Evolutionary conservation across 2,888 invertebrate genomes (phyloP).

Genomic region (Phorcus lineatus): DNA sequence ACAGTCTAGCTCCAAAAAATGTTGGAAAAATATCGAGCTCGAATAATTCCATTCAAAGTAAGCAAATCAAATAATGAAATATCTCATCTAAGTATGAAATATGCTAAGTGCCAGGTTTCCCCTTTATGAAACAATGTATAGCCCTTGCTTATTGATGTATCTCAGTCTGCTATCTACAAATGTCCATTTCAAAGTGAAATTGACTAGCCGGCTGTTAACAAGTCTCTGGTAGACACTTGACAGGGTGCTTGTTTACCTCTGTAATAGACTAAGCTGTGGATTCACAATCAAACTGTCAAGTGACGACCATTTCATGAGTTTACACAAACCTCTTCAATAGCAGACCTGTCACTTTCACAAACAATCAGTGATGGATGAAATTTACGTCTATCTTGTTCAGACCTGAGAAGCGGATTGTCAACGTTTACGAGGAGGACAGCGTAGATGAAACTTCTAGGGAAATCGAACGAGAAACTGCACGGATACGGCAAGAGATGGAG

Average conservation of each 20-base stretch:
- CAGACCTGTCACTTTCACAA: neutral
- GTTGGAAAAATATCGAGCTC: no score
- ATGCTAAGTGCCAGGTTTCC: no score
- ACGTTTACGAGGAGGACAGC: slow-evolving; percentile 31
- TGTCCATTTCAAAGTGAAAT: no score
- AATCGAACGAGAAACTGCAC: slow-evolving; percentile 60
- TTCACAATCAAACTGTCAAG: neutral
- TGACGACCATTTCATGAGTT: neutral
- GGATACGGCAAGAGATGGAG: slow-evolving; percentile 66
- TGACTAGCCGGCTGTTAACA: no score
- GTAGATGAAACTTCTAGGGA: slow-evolving; percentile 49
- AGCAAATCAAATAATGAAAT: no score
- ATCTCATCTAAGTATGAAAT: no score
- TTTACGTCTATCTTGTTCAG: slow-evolving; percentile 12
- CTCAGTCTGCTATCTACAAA: no score
- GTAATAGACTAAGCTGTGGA: neutral
- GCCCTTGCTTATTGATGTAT: no score
- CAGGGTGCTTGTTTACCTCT: neutral
- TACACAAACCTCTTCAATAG: neutral
- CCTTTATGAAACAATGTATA: no score
- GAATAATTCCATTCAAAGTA: no score
- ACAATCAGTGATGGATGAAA: neutral
- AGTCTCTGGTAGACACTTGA: no score
- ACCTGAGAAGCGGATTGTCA: slow-evolving; percentile 28
- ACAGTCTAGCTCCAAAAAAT: no score